A percentile compares a stretch with the other conserved stretches of the same genome.
Evolutionary conservation across 92 coral and sea anemone genomes (phyloP).

Genomic region (Anthopleura xanthogrammica): DNA sequence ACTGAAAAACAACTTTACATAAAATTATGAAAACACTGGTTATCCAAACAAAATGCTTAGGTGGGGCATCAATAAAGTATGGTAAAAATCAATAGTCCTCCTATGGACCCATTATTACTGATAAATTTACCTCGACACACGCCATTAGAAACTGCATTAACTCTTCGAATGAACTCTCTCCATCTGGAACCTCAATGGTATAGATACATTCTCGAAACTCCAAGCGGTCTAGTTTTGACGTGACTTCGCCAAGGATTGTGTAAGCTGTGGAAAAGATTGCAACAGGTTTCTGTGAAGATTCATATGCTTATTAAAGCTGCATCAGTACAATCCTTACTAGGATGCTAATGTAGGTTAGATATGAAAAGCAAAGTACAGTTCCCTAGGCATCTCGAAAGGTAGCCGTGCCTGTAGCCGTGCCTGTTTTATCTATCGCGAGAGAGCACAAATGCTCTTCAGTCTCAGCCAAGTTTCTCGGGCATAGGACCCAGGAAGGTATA

Average conservation of each 20-base stretch:
- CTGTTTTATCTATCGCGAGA: no score
- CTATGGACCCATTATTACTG: not conserved
- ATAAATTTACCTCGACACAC: conserved; percentile 77
- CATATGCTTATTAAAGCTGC: not conserved
- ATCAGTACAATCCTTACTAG: no score
- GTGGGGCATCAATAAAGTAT: no score
- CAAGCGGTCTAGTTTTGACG: conserved; percentile 54
- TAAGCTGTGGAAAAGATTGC: conserved; percentile 44
- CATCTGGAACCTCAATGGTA: conserved; percentile 35
- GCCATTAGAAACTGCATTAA: conserved; percentile 75
- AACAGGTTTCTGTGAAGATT: not conserved
- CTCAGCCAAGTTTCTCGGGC: no score
- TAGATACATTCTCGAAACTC: conserved; percentile 86
- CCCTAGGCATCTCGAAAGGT: no score
- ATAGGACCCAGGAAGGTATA: not conserved
- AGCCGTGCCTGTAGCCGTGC: no score
- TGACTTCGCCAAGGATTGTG: conserved; percentile 46
- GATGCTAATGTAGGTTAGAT: no score
- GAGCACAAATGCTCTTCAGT: no score
- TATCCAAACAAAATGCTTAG: no score
- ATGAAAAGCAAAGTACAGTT: no score
- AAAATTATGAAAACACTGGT: not conserved
- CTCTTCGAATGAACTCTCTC: conserved; percentile 82
- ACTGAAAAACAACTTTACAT: no score
- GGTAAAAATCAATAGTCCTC: no score